Percentiles rank a stretch among this genome's conserved stretches.
Conservation (phyloP, 2,888 invertebrate genomes). For the Buathra laborator region DNA sequence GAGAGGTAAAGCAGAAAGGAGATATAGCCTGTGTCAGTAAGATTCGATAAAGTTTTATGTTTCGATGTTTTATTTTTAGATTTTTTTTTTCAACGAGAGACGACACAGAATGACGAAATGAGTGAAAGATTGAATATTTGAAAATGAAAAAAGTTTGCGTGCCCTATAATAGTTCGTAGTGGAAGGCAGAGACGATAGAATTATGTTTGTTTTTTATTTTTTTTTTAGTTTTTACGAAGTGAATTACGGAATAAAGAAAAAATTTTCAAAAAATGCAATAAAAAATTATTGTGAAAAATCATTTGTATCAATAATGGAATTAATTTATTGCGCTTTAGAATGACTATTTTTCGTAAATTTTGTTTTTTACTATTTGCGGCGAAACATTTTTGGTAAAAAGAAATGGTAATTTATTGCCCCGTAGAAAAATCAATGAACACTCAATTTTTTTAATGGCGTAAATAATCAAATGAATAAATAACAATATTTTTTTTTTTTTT, state of each 20-base stretch:
- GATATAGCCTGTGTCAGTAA: slow-evolving; percentile 74
- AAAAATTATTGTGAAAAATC: too few relatives aligned
- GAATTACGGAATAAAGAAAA: not conserved
- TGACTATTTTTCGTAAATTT: too few relatives aligned
- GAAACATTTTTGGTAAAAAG: too few relatives aligned
- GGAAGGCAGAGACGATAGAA: slow-evolving; percentile 69
- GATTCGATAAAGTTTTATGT: slow-evolving; percentile 63
- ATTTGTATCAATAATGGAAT: too few relatives aligned
- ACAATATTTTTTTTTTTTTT: not conserved
- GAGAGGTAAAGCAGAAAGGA: slow-evolving; percentile 78
- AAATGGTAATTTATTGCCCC: too few relatives aligned
- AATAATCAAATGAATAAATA: too few relatives aligned
- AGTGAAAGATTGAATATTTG: slow-evolving; percentile 1
- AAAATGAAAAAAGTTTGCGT: slow-evolving; percentile 42
- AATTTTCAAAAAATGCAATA: too few relatives aligned
- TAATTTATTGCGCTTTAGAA: too few relatives aligned
- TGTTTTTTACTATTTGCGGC: too few relatives aligned
- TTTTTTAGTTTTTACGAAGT: slow-evolving; percentile 12
- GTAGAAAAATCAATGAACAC: too few relatives aligned
- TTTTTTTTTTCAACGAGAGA: slow-evolving; percentile 29
- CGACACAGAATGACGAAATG: slow-evolving; percentile 31
- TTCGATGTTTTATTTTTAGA: slow-evolving; percentile 25
- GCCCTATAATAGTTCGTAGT: slow-evolving; percentile 68
- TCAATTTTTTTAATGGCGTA: too few relatives aligned
- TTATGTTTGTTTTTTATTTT: slow-evolving; percentile 29